phyloP scores from a whole-genome alignment of 2,113 vertebrate genomes.

The Larimichthys polyactis region DNA sequence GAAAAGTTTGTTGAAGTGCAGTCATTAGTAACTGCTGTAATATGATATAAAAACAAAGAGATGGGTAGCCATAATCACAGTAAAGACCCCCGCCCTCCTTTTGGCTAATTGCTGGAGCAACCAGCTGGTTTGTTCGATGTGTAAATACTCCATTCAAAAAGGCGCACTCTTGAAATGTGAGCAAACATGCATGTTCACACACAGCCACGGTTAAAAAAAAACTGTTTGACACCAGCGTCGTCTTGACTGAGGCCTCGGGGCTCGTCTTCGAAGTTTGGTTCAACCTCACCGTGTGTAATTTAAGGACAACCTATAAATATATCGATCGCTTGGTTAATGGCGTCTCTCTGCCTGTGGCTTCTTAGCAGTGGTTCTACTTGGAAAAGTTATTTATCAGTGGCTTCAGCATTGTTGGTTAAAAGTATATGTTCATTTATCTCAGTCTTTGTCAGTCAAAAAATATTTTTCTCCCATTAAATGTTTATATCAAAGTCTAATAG shows the following conservation, averaged over 20 bases:
- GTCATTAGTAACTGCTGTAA: neutral
- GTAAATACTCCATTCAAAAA: neutral
- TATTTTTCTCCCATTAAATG: neutral
- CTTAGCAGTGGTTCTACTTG: neutral
- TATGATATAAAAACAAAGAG: neutral
- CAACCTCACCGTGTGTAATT: neutral
- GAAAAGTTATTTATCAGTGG: no score
- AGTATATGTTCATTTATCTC: no score
- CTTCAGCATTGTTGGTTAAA: neutral
- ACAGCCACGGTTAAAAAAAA: slow-evolving; percentile 31
- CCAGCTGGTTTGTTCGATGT: neutral
- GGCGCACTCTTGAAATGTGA: neutral
- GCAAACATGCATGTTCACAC: slow-evolving; percentile 39
- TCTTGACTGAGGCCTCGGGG: slow-evolving; percentile 14
- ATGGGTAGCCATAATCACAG: neutral
- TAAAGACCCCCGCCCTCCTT: neutral
- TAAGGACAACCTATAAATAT: neutral
- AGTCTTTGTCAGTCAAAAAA: neutral
- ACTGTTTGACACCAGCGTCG: slow-evolving; percentile 43
- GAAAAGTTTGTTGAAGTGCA: neutral
- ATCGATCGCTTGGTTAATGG: neutral
- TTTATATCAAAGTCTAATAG: neutral
- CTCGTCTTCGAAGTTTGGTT: slow-evolving; percentile 2
- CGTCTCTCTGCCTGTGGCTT: neutral
- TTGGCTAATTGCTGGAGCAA: neutral